Evolutionary conservation across 2,797 vertebrate species (phyloP).

Genomic region (Malurus leucopterus): DNA sequence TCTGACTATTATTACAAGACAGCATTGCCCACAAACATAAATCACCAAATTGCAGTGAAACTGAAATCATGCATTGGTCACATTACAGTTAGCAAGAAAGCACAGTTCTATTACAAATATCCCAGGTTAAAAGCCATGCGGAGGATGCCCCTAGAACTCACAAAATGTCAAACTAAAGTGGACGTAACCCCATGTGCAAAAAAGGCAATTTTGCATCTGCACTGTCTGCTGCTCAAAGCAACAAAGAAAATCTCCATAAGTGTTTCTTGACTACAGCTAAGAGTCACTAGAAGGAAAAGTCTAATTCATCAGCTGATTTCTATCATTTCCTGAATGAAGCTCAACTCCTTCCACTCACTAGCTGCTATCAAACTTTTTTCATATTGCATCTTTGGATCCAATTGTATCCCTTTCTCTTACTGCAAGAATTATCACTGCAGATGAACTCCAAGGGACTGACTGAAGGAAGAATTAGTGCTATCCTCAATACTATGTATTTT

Average conservation of each 20-base stretch:
- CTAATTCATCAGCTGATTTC: not conserved
- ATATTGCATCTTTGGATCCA: not conserved
- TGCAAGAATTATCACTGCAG: not conserved
- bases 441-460: not conserved
- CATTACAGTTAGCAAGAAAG: not conserved
- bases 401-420: not conserved
- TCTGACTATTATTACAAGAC: not conserved
- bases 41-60: not conserved
- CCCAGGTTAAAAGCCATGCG: not conserved
- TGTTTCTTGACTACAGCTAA: not conserved
- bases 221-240: not conserved
- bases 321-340: not conserved
- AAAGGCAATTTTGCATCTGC: not conserved
- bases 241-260: not conserved
- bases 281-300: not conserved
- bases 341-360: not conserved
- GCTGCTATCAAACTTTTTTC: not conserved
- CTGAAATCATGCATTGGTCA: not conserved
- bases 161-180: not conserved
- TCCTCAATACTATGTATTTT: not conserved
- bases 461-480: not conserved
- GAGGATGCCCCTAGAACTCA: not conserved
- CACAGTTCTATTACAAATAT: not conserved
- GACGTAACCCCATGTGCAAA: not conserved
- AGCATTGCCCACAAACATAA: not conserved